Base-by-base conservation (phyloP, 2,888 invertebrate species). In the Andrena camellia region DNA sequence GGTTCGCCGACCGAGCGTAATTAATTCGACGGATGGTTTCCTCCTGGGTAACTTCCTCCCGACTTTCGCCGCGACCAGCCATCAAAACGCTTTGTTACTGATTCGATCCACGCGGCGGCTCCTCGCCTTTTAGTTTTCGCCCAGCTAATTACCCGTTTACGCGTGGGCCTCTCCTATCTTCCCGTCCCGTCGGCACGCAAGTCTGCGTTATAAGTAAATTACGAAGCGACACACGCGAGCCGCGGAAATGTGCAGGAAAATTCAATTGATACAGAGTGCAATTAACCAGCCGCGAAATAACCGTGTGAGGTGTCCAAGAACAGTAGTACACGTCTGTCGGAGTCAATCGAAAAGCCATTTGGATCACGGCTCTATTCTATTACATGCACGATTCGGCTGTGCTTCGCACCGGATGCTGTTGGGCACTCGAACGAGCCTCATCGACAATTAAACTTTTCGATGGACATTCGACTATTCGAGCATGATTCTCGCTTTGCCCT, bases 21-120 rank as follows among this genome's bases (percentile, higher is more conserved):
- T 83, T 84, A 84, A 83, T 84, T 79, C 84, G 76, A 69, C 68
- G 75, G 83, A 72, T 74, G 72, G 68, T 63, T 79, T 74, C 70
- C 73, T 42, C 26, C 29, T n/a, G 13, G 10, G 70, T 29, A 78
- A 66, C 78, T 78, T 73, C 62, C 54, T 31, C 64, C 8, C 2
- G 69, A 76, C 66, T 77, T 69, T 77, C 69, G 35, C 64, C 54
- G 67, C 31, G 17, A 31, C 17, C 50, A 23, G 7, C 57, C 50
- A 60, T 79, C 68, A 50, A 42, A 35, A 66, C 52, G 71, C 81
- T 83, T 63, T 68, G 77, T 68, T 33, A 7, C 31, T n/a, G 60
- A 23, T 13, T 8, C n/a, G 33, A 33, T 68, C 66, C 23, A 54
- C 54, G 66, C 26, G 64, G n/a, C 57, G 35, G 13, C 6, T 26